Evolutionary conservation across 2,797 vertebrate species (phyloP).

Genomic region (Falco rusticolus): DNA sequence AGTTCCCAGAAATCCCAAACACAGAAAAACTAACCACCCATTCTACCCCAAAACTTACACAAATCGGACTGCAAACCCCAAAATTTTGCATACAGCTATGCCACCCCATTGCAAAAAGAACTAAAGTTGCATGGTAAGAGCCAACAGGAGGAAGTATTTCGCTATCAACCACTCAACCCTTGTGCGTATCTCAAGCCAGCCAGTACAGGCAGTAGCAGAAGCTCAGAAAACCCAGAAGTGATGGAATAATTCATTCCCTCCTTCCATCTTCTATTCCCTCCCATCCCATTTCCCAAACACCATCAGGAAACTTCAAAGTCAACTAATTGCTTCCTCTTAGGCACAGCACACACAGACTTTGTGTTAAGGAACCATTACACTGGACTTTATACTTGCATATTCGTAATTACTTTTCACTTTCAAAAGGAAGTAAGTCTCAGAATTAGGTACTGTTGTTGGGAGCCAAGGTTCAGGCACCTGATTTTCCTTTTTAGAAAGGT

Average conservation of each 20-base stretch:
- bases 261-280: background rate
- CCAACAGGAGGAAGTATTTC: background rate
- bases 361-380: background rate
- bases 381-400: background rate
- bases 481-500: background rate
- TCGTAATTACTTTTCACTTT: background rate
- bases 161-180: background rate
- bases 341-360: no score
- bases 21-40: no score
- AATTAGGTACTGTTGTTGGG: background rate
- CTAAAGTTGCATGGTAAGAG: background rate
- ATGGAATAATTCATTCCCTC: background rate
- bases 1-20: background rate
- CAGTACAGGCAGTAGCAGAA: background rate
- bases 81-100: no score
- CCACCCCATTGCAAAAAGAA: background rate
- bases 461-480: background rate
- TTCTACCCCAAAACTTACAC: background rate
- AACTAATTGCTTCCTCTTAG: background rate
- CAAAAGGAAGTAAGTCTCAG: background rate
- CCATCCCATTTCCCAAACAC: background rate
- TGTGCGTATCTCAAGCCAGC: background rate
- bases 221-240: background rate
- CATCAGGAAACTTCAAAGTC: background rate
- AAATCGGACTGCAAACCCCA: background rate